phyloP scores from a whole-genome alignment of 2,888 invertebrate genomes.

The Noctua janthe region DNA sequence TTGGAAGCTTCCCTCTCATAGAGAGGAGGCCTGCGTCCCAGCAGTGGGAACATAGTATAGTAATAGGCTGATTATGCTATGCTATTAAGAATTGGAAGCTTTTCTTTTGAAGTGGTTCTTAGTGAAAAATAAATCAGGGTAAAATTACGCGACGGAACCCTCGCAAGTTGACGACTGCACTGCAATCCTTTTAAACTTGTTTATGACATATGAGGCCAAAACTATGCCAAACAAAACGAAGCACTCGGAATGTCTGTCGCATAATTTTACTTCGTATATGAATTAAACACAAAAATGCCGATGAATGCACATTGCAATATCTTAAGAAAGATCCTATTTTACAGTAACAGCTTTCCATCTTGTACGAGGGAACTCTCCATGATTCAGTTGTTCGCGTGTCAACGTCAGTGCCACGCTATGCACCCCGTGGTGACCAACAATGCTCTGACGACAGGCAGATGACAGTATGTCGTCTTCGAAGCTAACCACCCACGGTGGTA shows the following conservation, averaged over 20 bases:
- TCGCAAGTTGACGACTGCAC: not conserved
- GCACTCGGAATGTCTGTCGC: not conserved
- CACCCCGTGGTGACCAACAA: constrained; percentile 2
- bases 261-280: not conserved
- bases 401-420: constrained; percentile 15
- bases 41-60: too few species aligned
- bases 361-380: not conserved
- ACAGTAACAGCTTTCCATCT: not conserved
- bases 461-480: constrained; percentile 7
- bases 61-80: too few species aligned
- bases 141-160: not conserved
- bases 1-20: not conserved
- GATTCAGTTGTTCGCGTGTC: not conserved
- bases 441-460: not conserved
- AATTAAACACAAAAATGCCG: not conserved
- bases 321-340: not conserved
- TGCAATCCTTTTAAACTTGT: not conserved
- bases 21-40: too few species aligned
- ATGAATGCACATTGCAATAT: not conserved
- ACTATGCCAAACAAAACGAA: not conserved
- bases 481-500: not conserved
- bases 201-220: not conserved
- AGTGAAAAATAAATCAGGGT: not conserved
- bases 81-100: not conserved
- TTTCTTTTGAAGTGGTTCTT: not conserved